A percentile compares a stretch with the other conserved stretches of the same genome.
phyloP scores from a whole-genome alignment of 1,140 invertebrate genomes.

The Capitella teleta region DNA sequence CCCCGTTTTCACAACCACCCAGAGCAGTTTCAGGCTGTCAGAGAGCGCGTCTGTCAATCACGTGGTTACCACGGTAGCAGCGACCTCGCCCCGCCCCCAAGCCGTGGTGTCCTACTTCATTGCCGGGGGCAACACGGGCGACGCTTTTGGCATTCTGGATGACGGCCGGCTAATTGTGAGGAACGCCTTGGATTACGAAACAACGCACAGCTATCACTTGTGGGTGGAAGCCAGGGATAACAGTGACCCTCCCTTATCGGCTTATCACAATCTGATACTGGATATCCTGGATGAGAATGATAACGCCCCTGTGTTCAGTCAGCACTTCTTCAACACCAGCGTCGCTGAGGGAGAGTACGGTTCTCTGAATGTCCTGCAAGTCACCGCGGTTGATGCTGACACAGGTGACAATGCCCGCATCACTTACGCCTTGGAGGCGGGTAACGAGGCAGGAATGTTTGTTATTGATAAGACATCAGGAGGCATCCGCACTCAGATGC shows the following conservation, averaged over 20 bases:
- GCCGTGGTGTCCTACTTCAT: constrained; percentile 59
- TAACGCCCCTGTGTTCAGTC: constrained; percentile 52
- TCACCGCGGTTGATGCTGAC: constrained; percentile 70
- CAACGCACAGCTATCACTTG: constrained; percentile 67
- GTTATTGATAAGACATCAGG: constrained; percentile 48
- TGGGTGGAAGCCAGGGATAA: constrained; percentile 83
- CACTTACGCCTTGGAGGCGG: constrained; percentile 59
- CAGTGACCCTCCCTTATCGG: constrained; percentile 16
- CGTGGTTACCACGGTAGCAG: constrained; percentile 36
- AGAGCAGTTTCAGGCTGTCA: constrained; percentile 57
- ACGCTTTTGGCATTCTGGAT: constrained; percentile 66
- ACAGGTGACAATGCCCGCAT: constrained; percentile 75
- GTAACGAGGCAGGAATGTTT: constrained; percentile 24
- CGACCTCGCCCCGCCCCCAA: constrained; percentile 54
- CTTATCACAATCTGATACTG: constrained; percentile 20
- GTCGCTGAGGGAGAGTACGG: constrained; percentile 76
- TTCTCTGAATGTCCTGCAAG: constrained; percentile 60
- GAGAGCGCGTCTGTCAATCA: constrained; percentile 55
- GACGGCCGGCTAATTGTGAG: constrained; percentile 67
- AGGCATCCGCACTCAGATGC: constrained; percentile 70
- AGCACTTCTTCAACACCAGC: constrained; percentile 66
- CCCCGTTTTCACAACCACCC: constrained; percentile 56
- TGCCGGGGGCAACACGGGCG: constrained; percentile 79
- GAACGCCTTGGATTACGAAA: constrained; percentile 80
- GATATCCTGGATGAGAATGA: constrained; percentile 24